Base-by-base conservation (phyloP, 2,797 vertebrate genomes). In the Eurystomus glaucurus region DNA sequence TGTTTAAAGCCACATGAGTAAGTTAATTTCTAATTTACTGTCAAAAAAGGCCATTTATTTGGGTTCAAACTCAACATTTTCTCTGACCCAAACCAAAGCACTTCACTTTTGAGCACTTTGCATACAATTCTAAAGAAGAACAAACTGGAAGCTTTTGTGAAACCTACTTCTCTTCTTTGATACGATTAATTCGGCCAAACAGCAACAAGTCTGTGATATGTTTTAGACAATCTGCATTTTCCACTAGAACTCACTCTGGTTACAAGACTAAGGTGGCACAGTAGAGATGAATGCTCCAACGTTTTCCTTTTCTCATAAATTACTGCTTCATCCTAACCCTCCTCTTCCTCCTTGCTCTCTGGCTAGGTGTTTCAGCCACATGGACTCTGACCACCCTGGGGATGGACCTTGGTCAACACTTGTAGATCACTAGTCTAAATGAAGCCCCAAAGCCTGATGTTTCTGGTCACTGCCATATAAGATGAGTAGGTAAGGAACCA, bases 321-420 rank as follows among this genome's bases (percentile, higher is more conserved):
- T 60, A 20, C 55, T 81, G 20, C 28, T 65, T 80, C 45, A 52
- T 71, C 29, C 69, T 81, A 33, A 28, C 22, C 7, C 22, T 37
- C n/a, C 39, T 80, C 31, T 69, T 80, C 26, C 31, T 29, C 16
- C 23, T 64, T 8, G 8, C 14, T 10, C 45, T 79, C 62, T 76
- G 29, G 19, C 28, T 64, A n/a, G 7, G 14, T 70, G 10, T 29
- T 75, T 37, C 60, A 88, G 57, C 37, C 2, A 0, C 0, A 2
- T 31, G 31, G 39, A 74, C 26, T 74, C 76, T 33, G 37, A 84
- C 15, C 22, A 57, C 21, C 25, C 43, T 58, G 54, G n/a, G 14
- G 23, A 92, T 35, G 39, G 46, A 48, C 31, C 14, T 70, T 60
- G 14, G 31, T 13, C 64, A 58, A 0, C 1, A 1, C 35, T 45